Base-by-base conservation (phyloP, 2,113 vertebrate genomes). In the Ophthalmolycus amberensis region DNA sequence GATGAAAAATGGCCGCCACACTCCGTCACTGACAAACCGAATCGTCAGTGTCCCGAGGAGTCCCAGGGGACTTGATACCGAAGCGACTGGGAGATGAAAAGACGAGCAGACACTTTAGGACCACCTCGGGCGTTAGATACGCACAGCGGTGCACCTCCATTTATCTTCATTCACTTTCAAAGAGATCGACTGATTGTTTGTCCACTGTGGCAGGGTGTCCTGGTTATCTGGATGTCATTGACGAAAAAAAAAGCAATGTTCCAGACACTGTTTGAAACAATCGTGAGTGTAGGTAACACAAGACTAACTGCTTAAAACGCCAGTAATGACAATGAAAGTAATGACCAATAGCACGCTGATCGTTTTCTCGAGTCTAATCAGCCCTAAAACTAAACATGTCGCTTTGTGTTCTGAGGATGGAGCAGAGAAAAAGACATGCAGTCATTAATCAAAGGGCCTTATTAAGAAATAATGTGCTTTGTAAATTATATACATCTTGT, bases 1-100 rank as follows among this genome's bases (percentile, higher is more conserved):
- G 37, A 84, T 89, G 84, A 87, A 81, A 92, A 91, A 92, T 87
- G 88, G 78, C 80, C 38, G 9, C 80, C 5, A 8, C 42, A 40
- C 73, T 64, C 38, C 62, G 82, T 79, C 56, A 59, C 64, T 50
- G 75, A 79, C 56, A 68, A 72, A 80, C 71, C 52, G 60, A 85
- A 80, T 11, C 79, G 74, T 29, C 34, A 46, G 56, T 71, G 82
- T 87, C 80, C 73, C 1, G 32, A 83, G 63, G 84, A 81, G 75
- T 68, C 66, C 20, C 38, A 22, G 74, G 75, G 71, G 82, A 85
- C 77, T 11, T 54, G 73, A 91, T 78, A 76, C 46, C 3, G 2
- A 60, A 32, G 34, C 18, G 38, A 52, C 18, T 7, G 16, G 37
- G 48, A 78, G 73, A 84, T 77, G 71, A 86, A 80, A 89, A 82